phyloP scores from a whole-genome alignment of 2,113 vertebrate species.

The Heterotilapia buettikoferi region DNA sequence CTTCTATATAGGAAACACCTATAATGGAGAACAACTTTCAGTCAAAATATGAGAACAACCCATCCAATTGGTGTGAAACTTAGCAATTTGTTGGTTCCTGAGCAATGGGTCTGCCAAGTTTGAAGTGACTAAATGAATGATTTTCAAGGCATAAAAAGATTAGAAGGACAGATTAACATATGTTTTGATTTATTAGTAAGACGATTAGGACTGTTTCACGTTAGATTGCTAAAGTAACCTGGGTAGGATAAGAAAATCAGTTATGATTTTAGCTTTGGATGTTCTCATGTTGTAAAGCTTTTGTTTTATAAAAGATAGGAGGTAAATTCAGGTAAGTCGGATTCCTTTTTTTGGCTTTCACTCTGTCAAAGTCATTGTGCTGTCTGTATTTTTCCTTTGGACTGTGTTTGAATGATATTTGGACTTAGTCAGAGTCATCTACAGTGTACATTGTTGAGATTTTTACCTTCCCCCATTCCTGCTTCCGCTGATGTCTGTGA shows the following conservation, averaged over 20 bases:
- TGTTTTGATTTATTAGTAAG: neutral
- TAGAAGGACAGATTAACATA: neutral
- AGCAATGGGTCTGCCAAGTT: neutral
- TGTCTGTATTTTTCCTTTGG: neutral
- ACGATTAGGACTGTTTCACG: neutral
- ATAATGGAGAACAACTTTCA: neutral
- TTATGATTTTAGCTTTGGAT: neutral
- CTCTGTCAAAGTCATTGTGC: neutral
- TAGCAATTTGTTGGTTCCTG: fast-evolving
- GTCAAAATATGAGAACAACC: neutral
- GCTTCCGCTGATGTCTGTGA: neutral
- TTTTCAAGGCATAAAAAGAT: neutral
- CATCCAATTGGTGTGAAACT: neutral
- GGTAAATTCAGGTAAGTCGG: neutral
- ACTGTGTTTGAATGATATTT: neutral
- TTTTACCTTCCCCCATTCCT: neutral
- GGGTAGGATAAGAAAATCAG: neutral
- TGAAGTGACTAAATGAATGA: neutral
- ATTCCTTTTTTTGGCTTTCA: neutral
- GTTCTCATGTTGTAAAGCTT: neutral
- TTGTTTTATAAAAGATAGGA: neutral
- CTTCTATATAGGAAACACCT: fast-evolving
- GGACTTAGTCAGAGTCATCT: neutral
- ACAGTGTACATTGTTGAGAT: neutral
- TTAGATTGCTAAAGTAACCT: neutral